phyloP scores from a whole-genome alignment of 2,113 vertebrate species.

The Toxotes jaculatrix region DNA sequence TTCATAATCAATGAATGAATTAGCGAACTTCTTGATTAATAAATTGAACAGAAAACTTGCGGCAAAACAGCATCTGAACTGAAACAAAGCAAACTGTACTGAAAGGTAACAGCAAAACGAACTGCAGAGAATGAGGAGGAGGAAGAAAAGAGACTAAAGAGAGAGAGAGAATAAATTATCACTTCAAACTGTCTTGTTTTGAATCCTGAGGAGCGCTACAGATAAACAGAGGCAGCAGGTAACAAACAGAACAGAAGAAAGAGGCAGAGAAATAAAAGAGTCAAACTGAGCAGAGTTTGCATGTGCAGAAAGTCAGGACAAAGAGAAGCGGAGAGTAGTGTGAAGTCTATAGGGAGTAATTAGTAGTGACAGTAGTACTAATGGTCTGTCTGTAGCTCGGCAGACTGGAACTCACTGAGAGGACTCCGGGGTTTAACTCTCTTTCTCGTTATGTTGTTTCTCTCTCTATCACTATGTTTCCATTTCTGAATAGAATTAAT shows the following conservation, averaged over 20 bases:
- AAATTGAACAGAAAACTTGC: not conserved
- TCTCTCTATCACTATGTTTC: constrained; percentile 7
- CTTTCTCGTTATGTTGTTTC: constrained; percentile 16
- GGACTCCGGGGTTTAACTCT: constrained; percentile 43
- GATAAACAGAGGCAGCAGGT: constrained; percentile 31
- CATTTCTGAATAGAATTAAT: constrained; percentile 23
- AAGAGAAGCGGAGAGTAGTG: constrained; percentile 25
- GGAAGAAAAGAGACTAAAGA: constrained; percentile 6
- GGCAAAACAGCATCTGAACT: not conserved
- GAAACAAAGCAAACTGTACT: not conserved
- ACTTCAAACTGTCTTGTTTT: not conserved
- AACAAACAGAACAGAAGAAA: constrained; percentile 18
- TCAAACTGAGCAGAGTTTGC: constrained; percentile 16
- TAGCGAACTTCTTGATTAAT: not conserved
- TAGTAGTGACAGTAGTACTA: constrained; percentile 71
- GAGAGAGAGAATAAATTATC: not conserved
- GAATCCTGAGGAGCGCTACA: not conserved
- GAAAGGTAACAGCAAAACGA: not conserved
- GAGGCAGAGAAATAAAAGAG: not conserved
- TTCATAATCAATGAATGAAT: not conserved
- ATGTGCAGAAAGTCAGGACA: constrained; percentile 19
- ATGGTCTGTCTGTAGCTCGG: constrained; percentile 63
- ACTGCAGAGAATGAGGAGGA: constrained; percentile 3
- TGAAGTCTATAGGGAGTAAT: constrained; percentile 69
- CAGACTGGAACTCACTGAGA: constrained; percentile 54